Percentiles rank a stretch among this genome's conserved stretches.
Evolutionary conservation across 1,140 invertebrate genomes (phyloP).

Genomic region (Eufriesea mexicana): DNA sequence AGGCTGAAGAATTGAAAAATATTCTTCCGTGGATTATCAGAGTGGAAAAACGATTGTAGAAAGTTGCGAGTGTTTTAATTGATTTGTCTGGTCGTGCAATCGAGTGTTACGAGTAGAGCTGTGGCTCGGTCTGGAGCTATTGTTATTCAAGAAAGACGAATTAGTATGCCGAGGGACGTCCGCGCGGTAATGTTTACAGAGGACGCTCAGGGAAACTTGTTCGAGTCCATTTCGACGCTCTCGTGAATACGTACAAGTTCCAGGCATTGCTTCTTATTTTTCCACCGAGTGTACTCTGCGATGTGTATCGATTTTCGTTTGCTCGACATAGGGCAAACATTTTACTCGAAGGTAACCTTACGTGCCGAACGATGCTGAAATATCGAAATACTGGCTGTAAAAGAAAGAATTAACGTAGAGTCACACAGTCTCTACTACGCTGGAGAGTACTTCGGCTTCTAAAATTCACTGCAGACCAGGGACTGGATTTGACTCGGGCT

Average conservation of each 20-base stretch:
- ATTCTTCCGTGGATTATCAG: not conserved
- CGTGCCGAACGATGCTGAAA: not conserved
- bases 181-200: constrained; percentile 16
- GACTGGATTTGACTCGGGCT: no score
- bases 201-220: constrained; percentile 8
- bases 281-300: not conserved
- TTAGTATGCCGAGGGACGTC: not conserved
- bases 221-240: constrained; percentile 11
- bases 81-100: not conserved
- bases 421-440: no score
- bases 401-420: not conserved
- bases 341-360: not conserved
- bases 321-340: not conserved
- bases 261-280: constrained; percentile 1
- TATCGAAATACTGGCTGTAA: not conserved
- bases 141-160: constrained; percentile 15
- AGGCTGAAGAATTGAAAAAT: no score
- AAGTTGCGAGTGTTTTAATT: not conserved
- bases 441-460: no score
- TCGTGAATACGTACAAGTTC: not conserved
- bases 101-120: not conserved
- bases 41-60: no score
- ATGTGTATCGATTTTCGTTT: not conserved
- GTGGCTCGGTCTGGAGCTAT: not conserved
- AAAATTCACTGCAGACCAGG: no score